phyloP scores from a whole-genome alignment of 2,113 vertebrate species.

The Dicrurus megarhynchus region DNA sequence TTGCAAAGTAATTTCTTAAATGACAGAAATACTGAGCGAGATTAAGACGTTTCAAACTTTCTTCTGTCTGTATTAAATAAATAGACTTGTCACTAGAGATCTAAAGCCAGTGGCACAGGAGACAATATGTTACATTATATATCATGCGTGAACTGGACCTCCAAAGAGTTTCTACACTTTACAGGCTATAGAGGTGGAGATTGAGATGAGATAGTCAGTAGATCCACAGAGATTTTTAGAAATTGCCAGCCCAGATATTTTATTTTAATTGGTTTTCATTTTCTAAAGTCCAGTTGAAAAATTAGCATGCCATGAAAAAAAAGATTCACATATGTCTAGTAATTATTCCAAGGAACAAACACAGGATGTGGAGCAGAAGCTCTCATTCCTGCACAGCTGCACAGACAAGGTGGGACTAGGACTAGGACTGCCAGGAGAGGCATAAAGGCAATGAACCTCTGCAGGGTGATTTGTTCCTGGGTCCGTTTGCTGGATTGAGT shows the following conservation, averaged over 20 bases:
- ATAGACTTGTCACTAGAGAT: not conserved
- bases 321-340: not conserved
- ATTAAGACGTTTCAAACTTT: not conserved
- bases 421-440: not conserved
- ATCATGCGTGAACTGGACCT: not conserved
- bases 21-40: not conserved
- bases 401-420: not conserved
- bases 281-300: not conserved
- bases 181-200: not conserved
- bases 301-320: not conserved
- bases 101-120: not conserved
- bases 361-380: not conserved
- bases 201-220: not conserved
- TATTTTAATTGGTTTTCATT: not conserved
- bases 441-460: not conserved
- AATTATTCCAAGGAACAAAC: not conserved
- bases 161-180: not conserved
- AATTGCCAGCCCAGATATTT: not conserved
- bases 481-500: not conserved
- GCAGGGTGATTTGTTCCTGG: not conserved
- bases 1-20: not conserved
- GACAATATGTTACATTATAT: not conserved
- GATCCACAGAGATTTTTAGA: not conserved
- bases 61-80: not conserved
- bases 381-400: not conserved